These are phyloP conservation scores for Kradibia gibbosae DNA, from an alignment of 1,140 invertebrate species.

Conservation along the genomic window DNA sequence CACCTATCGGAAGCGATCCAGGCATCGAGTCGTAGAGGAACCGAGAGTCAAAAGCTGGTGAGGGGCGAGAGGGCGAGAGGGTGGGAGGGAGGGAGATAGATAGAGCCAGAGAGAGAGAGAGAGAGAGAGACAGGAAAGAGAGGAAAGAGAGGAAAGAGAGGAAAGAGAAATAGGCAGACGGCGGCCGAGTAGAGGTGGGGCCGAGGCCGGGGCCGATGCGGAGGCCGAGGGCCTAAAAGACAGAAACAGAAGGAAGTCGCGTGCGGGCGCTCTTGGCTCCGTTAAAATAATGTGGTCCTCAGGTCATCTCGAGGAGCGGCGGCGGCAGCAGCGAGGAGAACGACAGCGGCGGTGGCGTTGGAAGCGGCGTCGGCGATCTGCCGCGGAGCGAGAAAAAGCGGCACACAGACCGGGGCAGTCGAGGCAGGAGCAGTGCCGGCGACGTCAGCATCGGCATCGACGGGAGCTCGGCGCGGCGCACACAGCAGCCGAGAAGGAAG, in stretches of 20 bases:
- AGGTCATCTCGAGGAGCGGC: conserved; percentile 13
- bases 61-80: not conserved
- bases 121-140: not conserved
- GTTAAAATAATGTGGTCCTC: conserved; percentile 39
- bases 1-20: not conserved
- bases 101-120: not conserved
- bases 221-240: no score
- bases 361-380: not conserved
- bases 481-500: not conserved
- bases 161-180: conserved; percentile 18
- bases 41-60: not conserved
- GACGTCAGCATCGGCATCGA: not conserved
- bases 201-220: not conserved
- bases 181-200: no score
- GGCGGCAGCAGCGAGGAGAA: not conserved
- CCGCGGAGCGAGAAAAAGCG: conserved; percentile 30
- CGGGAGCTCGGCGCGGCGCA: not conserved
- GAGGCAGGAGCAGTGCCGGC: not conserved
- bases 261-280: not conserved
- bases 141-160: not conserved
- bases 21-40: not conserved
- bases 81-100: not conserved
- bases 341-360: not conserved
- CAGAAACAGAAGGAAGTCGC: conserved; percentile 18
- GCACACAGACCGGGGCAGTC: conserved; percentile 6